These are phyloP conservation scores for Andrena bucephala DNA, from an alignment of 2,888 invertebrate genomes.

Conservation along the genomic window DNA sequence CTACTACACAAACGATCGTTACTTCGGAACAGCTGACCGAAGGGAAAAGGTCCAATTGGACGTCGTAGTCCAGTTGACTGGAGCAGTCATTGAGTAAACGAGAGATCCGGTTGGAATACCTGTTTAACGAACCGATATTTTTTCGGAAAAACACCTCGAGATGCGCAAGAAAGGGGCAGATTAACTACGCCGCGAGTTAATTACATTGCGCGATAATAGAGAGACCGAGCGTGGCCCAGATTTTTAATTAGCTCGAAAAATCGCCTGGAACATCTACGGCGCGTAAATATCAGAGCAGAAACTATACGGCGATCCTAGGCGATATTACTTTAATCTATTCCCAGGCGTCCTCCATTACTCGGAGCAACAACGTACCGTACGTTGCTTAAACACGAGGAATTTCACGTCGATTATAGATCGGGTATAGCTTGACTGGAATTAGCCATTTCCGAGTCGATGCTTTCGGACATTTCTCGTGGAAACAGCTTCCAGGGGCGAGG, in stretches of 20 bases:
- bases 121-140: background rate
- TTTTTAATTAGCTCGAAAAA: slow-evolving; percentile 61
- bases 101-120: too few species aligned
- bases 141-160: background rate
- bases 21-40: too few species aligned
- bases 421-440: background rate
- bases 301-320: slow-evolving; percentile 28
- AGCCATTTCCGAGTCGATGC: background rate
- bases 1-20: too few species aligned
- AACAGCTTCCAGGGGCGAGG: slow-evolving; percentile 9
- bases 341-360: slow-evolving; percentile 39
- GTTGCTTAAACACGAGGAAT: slow-evolving; percentile 41
- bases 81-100: background rate
- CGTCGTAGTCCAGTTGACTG: too few species aligned
- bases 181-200: slow-evolving; percentile 35
- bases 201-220: slow-evolving; percentile 25
- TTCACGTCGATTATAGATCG: slow-evolving; percentile 5
- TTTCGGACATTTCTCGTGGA: background rate
- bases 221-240: slow-evolving; percentile 48
- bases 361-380: background rate
- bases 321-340: slow-evolving; percentile 57
- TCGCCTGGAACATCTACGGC: slow-evolving; percentile 31
- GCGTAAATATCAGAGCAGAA: slow-evolving; percentile 62
- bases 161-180: slow-evolving; percentile 10
- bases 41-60: too few species aligned